These are phyloP conservation scores for Stenurella melanura DNA, from an alignment of 2,888 invertebrate genomes.

Conservation along the genomic window DNA sequence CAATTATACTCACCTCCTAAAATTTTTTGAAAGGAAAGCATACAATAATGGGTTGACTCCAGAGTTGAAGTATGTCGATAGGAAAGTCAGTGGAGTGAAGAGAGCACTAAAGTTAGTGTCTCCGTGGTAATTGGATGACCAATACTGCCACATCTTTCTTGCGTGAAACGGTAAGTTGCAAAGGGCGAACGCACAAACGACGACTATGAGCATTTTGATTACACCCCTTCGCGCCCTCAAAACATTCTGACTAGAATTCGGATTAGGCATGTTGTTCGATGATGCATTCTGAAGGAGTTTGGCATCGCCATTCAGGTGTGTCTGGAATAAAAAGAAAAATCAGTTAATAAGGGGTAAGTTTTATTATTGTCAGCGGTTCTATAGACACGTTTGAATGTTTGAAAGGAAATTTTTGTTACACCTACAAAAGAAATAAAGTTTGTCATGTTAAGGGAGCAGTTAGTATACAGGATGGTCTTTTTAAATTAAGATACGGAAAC, in stretches of 20 bases:
- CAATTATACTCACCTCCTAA: constrained; percentile 70
- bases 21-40: constrained; percentile 86
- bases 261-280: constrained; percentile 72
- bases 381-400: no score
- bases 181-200: constrained; percentile 90
- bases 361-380: no score
- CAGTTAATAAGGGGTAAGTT: neutral
- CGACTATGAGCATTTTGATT: constrained; percentile 91
- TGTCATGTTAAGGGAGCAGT: no score
- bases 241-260: constrained; percentile 84
- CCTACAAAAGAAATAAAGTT: no score
- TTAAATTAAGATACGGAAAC: no score
- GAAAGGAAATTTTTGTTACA: no score
- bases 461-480: no score
- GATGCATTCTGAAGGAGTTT: constrained; percentile 56
- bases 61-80: constrained; percentile 92
- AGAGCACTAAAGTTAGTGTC: constrained; percentile 84
- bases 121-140: constrained; percentile 77
- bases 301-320: constrained; percentile 56
- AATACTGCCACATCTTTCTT: constrained; percentile 91
- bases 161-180: constrained; percentile 94
- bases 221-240: constrained; percentile 88
- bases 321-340: constrained; percentile 37
- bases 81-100: constrained; percentile 89
- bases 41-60: constrained; percentile 93